These are phyloP conservation scores for Pachycephala philippinensis DNA, from an alignment of 2,113 vertebrate genomes.

Conservation along the genomic window DNA sequence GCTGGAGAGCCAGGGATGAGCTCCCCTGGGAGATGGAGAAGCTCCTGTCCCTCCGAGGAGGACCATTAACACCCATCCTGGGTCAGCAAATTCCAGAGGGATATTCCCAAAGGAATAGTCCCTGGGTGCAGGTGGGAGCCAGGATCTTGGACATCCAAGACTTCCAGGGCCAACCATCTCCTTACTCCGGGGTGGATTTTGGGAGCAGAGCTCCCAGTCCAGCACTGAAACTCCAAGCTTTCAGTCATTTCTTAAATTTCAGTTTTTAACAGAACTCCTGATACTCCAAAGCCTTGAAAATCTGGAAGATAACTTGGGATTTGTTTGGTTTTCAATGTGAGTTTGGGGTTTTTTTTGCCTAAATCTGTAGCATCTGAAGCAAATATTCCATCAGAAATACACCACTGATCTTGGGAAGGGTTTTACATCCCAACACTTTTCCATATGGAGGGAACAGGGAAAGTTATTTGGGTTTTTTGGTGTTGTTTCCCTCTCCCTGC, in stretches of 20 bases:
- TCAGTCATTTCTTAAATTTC: accelerated
- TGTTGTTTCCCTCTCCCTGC: accelerated
- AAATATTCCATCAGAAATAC: neutral
- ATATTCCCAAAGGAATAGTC: neutral
- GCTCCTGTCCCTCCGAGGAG: neutral
- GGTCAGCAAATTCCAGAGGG: neutral
- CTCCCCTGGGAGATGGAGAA: neutral
- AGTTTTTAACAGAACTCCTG: neutral
- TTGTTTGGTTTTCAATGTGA: neutral
- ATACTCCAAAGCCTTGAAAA: neutral
- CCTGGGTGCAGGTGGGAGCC: no score
- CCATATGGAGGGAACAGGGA: neutral
- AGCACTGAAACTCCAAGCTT: accelerated
- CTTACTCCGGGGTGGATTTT: accelerated
- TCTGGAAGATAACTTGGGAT: neutral
- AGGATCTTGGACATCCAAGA: neutral
- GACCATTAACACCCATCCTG: accelerated
- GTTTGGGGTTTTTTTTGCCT: neutral
- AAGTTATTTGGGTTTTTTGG: neutral
- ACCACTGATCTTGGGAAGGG: accelerated
- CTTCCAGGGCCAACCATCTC: neutral
- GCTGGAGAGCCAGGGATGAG: neutral
- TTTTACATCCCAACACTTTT: neutral
- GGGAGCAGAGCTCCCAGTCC: neutral
- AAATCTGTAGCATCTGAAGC: accelerated